Conservation (phyloP, 2,888 invertebrate genomes). For the Petrolisthes manimaculis region DNA sequence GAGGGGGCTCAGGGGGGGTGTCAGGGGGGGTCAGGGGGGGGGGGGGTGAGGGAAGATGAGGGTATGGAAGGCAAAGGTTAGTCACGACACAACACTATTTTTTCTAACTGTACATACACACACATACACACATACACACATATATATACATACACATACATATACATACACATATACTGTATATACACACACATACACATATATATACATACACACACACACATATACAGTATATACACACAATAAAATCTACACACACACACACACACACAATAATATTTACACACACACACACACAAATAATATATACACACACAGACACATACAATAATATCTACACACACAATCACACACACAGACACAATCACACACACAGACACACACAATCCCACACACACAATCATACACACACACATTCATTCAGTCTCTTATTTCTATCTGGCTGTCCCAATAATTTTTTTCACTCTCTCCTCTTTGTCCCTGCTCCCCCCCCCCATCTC, state of each 20-base stretch:
- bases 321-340: neutral
- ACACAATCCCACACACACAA: neutral
- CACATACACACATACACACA: conserved; percentile 34
- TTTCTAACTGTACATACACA: neutral
- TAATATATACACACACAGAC: neutral
- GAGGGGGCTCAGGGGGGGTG: neutral
- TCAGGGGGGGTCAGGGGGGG: neutral
- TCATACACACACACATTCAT: neutral
- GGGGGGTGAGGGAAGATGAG: neutral
- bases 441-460: neutral
- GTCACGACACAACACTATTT: too few relatives aligned
- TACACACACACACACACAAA: conserved; percentile 14
- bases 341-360: neutral
- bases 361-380: neutral
- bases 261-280: neutral
- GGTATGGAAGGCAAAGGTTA: too few relatives aligned
- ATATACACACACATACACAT: neutral
- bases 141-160: conserved; percentile 13
- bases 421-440: neutral
- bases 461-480: neutral
- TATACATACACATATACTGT: conserved; percentile 1
- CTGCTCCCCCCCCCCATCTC: neutral
- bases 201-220: neutral
- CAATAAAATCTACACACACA: neutral
- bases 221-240: too few relatives aligned